A percentile compares a stretch with the other conserved stretches of the same genome.
phyloP scores from a whole-genome alignment of 2,797 vertebrate genomes.

The Ambastaia sidthimunki region DNA sequence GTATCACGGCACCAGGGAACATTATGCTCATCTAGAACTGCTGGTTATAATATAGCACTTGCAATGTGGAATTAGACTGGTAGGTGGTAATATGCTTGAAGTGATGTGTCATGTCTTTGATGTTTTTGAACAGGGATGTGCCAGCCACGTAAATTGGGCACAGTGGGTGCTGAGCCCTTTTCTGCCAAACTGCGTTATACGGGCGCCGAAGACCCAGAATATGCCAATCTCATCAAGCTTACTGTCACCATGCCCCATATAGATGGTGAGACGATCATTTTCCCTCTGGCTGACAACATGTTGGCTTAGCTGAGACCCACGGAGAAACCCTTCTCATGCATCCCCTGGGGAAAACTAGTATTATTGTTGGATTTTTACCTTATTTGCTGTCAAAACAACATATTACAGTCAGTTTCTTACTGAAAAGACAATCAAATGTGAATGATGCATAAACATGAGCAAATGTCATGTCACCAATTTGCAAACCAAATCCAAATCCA shows the following conservation, averaged over 20 bases:
- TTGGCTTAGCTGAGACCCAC: constrained; percentile 1
- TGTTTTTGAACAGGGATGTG: constrained; percentile 83
- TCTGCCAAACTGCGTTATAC: constrained; percentile 92
- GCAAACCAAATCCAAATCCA: neutral
- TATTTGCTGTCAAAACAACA: constrained; percentile 37
- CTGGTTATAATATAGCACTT: constrained; percentile 39
- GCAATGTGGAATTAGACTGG: constrained; percentile 37
- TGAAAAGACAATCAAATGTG: constrained; percentile 19
- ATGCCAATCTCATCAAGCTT: constrained; percentile 90
- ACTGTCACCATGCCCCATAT: constrained; percentile 94
- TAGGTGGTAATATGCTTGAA: constrained; percentile 40
- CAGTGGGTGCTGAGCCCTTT: constrained; percentile 93
- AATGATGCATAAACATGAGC: constrained; percentile 29
- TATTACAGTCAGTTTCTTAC: neutral
- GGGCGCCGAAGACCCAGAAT: constrained; percentile 85
- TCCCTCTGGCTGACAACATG: constrained; percentile 37
- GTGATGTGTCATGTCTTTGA: constrained; percentile 49
- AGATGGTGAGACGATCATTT: constrained; percentile 81
- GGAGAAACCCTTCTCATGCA: constrained; percentile 8
- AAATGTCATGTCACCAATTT: constrained; percentile 25
- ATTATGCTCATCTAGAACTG: constrained; percentile 22
- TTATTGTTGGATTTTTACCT: constrained; percentile 35
- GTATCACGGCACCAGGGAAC: constrained; percentile 24
- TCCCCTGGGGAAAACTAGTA: neutral
- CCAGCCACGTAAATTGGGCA: constrained; percentile 85